Evolutionary conservation across 2,888 invertebrate genomes (phyloP), one percentile per base, ranked within the genome.

Genomic region (Thymelicus sylvestris): DNA sequence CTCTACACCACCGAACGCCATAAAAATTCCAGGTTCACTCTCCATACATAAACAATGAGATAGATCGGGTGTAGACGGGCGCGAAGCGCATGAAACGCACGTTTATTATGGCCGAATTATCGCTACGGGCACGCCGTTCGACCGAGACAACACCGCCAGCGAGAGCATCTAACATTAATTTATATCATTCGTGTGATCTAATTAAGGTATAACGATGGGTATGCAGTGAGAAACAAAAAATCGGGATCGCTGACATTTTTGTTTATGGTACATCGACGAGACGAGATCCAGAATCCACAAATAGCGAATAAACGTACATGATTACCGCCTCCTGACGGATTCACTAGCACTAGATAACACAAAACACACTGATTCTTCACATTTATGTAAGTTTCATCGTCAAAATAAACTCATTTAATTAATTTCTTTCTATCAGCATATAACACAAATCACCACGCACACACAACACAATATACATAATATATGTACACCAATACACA

Each of bases 171-270:
- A 86, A 82, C 84, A 88, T 89, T 89, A 92, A 88, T 92, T 89
- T 88, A 89, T 89, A 91, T 89, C 86, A 91, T 90, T 92, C 92
- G 88, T 89, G 91, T 92, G 92, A 92, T 93, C 88, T 91, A 92
- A 91, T 91, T 92, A 91, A 82, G 86, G 87, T 92, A 83, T 86
- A 92, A 87, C 89, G 90, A 90, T 89, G 87, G 89, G 88, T 88
- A 93, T 90, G 90, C 92, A 90, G 89, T 83, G 85, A 91, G 93
- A 93, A 93, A 93, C 93, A 94, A 94, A 94, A 94, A 94, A 93
- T 94, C 85, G 90, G 91, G 93, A 93, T 93, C 93, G 93, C 93
- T 94, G 94, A 94, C 94, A 94, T 94, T 94, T 94, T 94, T 94
- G 94, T 94, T 94, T 94, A 94, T 94, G 94, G 94, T 94, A 92